Base-by-base conservation (phyloP, 2,797 vertebrate species). In the Amblyraja radiata region DNA sequence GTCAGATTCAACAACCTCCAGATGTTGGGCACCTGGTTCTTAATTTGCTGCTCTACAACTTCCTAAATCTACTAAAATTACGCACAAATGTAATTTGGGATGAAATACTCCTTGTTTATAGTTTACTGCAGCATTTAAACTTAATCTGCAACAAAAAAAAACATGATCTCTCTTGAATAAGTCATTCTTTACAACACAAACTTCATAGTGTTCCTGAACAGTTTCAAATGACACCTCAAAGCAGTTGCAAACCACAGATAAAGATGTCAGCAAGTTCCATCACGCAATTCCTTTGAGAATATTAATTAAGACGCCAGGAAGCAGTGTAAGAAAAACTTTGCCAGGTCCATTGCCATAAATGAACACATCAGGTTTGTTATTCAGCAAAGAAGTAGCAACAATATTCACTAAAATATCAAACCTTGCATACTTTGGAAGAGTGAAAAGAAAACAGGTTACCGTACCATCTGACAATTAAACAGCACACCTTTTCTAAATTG, bases 201-300 rank as follows among this genome's bases (percentile, higher is more conserved):
- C 14, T 76, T 54, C 73, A 76, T 46, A 92, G 90, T 74, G 46
- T 76, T 76, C 39, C 39, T 76, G 39, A 76, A 58, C 39, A 54
- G 25, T 76, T 92, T 92, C 46, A 58, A 3, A 86, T n/a, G 21
- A 63, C 58, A 61, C 58, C 83, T 25, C 28, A 71, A 90, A 90
- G 63, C 63, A 18, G 6, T 90, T 71, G 18, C 0, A 90, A 54
- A 54, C 68, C 2, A 1, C 36, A 76, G 90, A 92, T 92, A 92
- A 74, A 28, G 71, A 92, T 92, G 39, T 25, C 71, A 92, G 39
- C 39, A 3, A 28, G 71, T 21, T 91, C 36, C 84, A 68, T 74
- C 71, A 76, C 39, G 46, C 68, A 58, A 54, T 25, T 39, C 90
- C 90, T 28, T 58, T 92, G 71, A 92, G 90, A 74, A 92, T 92